phyloP scores from a whole-genome alignment of 2,888 invertebrate genomes.

The Metopia argyrocephala region DNA sequence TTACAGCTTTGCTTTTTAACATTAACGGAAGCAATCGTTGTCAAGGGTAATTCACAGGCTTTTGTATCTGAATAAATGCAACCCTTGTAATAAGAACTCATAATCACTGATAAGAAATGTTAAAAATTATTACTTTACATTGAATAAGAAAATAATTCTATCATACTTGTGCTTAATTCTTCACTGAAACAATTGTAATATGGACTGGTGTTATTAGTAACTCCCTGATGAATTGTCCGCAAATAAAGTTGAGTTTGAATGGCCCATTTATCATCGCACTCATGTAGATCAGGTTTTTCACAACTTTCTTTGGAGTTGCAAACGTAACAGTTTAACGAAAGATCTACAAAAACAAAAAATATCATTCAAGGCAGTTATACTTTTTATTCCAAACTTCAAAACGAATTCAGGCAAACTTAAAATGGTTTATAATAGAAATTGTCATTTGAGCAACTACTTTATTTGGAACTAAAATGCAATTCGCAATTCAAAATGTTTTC shows the following conservation, averaged over 20 bases:
- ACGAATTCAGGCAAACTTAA: too few relatives aligned
- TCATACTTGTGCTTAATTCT: background rate
- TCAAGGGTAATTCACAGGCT: background rate
- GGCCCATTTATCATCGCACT: conserved; percentile 64
- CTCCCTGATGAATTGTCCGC: conserved; percentile 60
- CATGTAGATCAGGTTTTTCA: conserved; percentile 59
- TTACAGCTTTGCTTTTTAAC: background rate
- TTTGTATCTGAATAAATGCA: background rate
- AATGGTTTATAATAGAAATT: too few relatives aligned
- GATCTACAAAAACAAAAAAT: background rate
- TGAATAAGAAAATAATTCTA: background rate
- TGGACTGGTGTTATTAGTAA: background rate
- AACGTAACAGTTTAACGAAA: background rate
- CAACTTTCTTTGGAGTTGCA: conserved; percentile 62
- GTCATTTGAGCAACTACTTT: too few relatives aligned
- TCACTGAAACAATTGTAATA: background rate
- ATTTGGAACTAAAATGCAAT: too few relatives aligned
- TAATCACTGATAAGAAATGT: background rate
- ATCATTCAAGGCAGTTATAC: background rate
- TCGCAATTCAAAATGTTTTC: too few relatives aligned
- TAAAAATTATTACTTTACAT: too few relatives aligned
- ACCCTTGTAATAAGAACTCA: background rate
- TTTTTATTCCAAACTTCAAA: too few relatives aligned
- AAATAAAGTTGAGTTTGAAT: conserved; percentile 61
- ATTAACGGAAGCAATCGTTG: background rate